These are phyloP conservation scores for Leptarthrus brevirostris DNA, from an alignment of 2,888 invertebrate genomes.

Conservation along the genomic window DNA sequence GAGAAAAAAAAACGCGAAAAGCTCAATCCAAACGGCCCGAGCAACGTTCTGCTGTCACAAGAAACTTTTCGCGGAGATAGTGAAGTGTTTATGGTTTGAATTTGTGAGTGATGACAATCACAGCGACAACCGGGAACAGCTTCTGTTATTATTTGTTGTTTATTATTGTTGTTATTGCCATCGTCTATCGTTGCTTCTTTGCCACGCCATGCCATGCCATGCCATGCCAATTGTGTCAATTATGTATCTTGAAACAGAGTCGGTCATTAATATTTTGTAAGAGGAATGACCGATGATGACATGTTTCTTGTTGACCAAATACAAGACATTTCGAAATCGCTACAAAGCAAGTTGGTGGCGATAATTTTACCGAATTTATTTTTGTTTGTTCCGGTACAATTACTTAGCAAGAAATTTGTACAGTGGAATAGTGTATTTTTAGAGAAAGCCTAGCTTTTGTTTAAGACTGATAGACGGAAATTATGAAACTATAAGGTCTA, in stretches of 20 bases:
- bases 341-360: no score
- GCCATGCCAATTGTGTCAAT: conserved; percentile 30
- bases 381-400: no score
- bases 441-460: no score
- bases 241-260: background rate
- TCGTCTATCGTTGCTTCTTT: background rate
- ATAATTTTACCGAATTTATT: no score
- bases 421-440: no score
- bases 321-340: background rate
- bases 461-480: no score
- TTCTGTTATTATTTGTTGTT: background rate
- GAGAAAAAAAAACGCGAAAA: background rate
- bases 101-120: background rate
- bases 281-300: conserved; percentile 44
- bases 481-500: no score
- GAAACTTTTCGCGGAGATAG: no score
- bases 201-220: background rate
- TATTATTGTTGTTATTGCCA: background rate
- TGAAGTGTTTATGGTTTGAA: no score
- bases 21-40: background rate
- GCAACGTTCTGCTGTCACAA: background rate
- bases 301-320: conserved; percentile 9
- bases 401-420: no score
- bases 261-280: conserved; percentile 25
- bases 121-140: background rate